Conservation (phyloP, 2,888 invertebrate genomes). For the Andrena fulva region DNA sequence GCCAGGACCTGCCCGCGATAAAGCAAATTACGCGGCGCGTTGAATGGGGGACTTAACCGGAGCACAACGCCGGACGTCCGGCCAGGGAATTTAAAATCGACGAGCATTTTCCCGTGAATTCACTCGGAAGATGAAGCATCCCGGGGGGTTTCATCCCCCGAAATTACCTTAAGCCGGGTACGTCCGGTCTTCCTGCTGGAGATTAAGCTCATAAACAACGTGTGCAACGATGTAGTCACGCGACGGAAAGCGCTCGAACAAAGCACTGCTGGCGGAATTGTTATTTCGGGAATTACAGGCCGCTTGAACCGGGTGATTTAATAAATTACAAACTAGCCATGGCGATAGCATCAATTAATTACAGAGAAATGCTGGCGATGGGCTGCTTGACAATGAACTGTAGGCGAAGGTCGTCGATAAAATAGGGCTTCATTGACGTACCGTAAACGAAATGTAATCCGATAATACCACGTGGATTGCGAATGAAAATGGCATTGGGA, state of each 20-base stretch:
- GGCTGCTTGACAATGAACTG: neutral
- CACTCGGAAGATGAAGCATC: conserved; percentile 19
- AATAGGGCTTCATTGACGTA: neutral
- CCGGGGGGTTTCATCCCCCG: neutral
- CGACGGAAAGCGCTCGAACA: neutral
- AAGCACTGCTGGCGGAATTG: neutral
- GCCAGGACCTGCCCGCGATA: conserved; percentile 1
- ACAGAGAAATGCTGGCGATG: neutral
- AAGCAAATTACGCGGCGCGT: conserved; percentile 34
- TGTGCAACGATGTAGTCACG: neutral
- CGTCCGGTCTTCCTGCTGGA: conserved; percentile 10
- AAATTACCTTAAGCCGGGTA: conserved; percentile 40
- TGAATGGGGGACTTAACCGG: conserved; percentile 24
- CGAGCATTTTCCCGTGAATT: conserved; percentile 22
- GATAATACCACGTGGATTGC: no score
- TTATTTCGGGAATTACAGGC: neutral
- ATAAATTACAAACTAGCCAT: neutral
- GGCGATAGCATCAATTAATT: neutral
- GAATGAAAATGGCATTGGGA: neutral
- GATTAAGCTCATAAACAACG: neutral
- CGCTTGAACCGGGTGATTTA: neutral
- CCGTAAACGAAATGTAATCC: neutral
- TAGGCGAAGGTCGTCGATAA: neutral
- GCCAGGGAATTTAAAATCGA: conserved; percentile 28
- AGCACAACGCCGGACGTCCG: conserved; percentile 13